Base-by-base conservation (phyloP, 2,113 vertebrate genomes). In the Leptobrachium leishanense region DNA sequence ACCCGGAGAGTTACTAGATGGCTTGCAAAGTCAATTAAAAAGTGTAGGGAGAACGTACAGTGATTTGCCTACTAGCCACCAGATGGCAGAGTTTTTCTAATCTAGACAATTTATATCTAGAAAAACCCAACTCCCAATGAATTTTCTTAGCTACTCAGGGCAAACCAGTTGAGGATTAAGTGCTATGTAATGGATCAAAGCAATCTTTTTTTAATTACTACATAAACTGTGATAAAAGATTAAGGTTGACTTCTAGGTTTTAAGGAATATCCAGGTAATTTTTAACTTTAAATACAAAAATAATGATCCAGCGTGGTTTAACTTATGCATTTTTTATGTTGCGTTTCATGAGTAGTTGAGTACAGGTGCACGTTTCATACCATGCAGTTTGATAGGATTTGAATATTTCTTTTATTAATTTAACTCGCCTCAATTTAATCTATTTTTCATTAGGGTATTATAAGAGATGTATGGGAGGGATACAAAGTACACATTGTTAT, bases 81-180 rank as follows among this genome's bases (percentile, higher is more conserved):
- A 72, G 70, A 72, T 72, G 70, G 70, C 70, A 41, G 70, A 42
- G 11, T 42, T 50, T 50, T 59, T 3, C 55, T 1, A 13, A 59
- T 12, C 55, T 59, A 15, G 10, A 59, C 9, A 59, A 57, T 31
- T 31, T 31, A 59, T 12, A 59, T 12, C 6, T 15, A 3, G 55
- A 59, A 31, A 59, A 57, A 59, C 10, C 9, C 10, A 13, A 59
- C 13, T 59, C 9, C 1, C 11, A 12, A 12, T 59, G 9, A 50
- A 59, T 1, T 12, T 59, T 59, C 9, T 59, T 59, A 11, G 13
- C 55, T 12, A 12, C 13, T 59, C 9, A 8, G 4, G 13, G 13
- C 55, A 59, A 59, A 12, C 10, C 55, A 59, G 13, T 59, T 59
- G 55, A 59, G 0, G 55, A 59, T 59, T 59, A 59, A 59, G 10